Conservation (phyloP, 2,113 vertebrate genomes). For the Stigmatopora nigra region DNA sequence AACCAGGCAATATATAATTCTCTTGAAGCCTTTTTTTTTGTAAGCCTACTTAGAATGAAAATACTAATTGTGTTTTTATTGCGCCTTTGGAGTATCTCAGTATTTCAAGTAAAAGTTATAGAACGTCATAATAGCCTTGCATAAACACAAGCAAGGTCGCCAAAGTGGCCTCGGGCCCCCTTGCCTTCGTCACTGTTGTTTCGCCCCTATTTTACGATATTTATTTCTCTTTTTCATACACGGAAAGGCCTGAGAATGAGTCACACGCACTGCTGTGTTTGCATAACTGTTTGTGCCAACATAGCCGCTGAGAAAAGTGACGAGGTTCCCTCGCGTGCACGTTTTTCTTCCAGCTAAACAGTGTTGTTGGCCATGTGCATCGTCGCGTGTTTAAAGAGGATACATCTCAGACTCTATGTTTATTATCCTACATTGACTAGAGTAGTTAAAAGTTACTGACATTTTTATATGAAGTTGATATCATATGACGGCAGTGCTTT, state of each 20-base stretch:
- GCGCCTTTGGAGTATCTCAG: not conserved
- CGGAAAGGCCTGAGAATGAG: slow-evolving; percentile 40
- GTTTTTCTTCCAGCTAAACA: not conserved
- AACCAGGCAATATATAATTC: no score
- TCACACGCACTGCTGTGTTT: slow-evolving; percentile 33
- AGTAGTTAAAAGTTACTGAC: no score
- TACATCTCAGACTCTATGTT: not conserved
- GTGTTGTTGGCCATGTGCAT: not conserved
- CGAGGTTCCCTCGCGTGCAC: not conserved
- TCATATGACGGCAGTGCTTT: no score
- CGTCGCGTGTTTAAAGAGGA: not conserved
- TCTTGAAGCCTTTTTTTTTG: not conserved
- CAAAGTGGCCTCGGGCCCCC: slow-evolving; percentile 14
- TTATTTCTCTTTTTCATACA: slow-evolving; percentile 10
- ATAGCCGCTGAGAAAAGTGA: slow-evolving; percentile 8
- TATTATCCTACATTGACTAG: no score
- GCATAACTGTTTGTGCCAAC: slow-evolving; percentile 23
- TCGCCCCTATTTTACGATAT: slow-evolving; percentile 36
- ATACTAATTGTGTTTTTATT: not conserved
- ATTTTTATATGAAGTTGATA: no score
- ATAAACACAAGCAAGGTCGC: slow-evolving; percentile 31
- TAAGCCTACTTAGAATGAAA: not conserved
- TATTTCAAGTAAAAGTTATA: not conserved
- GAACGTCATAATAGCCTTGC: not conserved
- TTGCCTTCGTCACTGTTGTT: slow-evolving; percentile 30